Percentiles rank a stretch among this genome's conserved stretches.
These are phyloP conservation scores for Probosciger aterrimus DNA, from an alignment of 2,113 vertebrate genomes.

Conservation along the genomic window DNA sequence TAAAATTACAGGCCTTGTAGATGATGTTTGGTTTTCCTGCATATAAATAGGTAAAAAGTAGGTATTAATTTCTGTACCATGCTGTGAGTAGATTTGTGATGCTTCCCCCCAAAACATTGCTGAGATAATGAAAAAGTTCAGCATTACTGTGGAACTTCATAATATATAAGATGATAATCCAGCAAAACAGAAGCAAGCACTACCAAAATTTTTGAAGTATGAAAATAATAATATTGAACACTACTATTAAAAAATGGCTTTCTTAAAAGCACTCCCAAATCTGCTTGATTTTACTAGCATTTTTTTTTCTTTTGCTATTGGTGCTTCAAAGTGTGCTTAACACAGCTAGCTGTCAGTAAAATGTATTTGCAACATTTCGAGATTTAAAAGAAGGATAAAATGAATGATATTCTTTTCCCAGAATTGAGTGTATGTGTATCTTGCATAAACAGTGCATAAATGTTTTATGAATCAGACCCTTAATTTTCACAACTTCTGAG, in stretches of 20 bases:
- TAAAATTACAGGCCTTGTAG: background rate
- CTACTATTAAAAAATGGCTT: background rate
- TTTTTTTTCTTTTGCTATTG: constrained; percentile 12
- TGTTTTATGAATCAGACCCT: constrained; percentile 41
- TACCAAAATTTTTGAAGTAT: background rate
- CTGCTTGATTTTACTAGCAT: background rate
- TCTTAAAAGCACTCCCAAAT: background rate
- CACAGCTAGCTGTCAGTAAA: background rate
- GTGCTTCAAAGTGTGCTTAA: constrained; percentile 1
- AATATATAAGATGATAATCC: background rate
- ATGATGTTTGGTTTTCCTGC: background rate
- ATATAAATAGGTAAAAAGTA: background rate
- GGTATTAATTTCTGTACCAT: background rate
- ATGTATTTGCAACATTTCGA: background rate
- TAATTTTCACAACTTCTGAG: constrained; percentile 39
- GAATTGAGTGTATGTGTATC: background rate
- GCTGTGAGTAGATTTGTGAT: background rate
- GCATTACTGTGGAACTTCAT: background rate
- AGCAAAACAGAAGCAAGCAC: constrained; percentile 1
- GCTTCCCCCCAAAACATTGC: background rate
- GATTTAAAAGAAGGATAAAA: background rate
- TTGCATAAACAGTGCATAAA: constrained; percentile 18
- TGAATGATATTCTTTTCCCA: background rate
- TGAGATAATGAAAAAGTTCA: background rate
- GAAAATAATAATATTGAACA: background rate